Evolutionary conservation across 37 sponge, comb jelly and placozoan genomes (phyloP), one percentile per base, ranked within the genome.

Genomic region (Halisarca cf. caerulea): DNA sequence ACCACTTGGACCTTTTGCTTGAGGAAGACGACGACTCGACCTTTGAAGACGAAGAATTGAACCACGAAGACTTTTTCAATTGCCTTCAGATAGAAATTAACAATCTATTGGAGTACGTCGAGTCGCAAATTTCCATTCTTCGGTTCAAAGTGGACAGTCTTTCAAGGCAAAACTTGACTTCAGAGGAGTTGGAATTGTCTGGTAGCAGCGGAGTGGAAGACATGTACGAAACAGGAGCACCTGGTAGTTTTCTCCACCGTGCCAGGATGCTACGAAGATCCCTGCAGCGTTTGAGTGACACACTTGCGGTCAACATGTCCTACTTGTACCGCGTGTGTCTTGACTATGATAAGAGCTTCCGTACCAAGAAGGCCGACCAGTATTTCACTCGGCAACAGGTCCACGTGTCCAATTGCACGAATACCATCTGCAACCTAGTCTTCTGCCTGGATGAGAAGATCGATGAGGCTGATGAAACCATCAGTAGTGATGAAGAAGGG

Each of bases 401-500:
- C 7, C 42, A 37, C 0, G 45, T 74, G 1, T 32, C 24, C 43
- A 24, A 41, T 4, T 74, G 77, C 44, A 74, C 36, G 77, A 37
- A 11, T 23, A 74, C 2, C 11, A 74, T 74, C 17, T n/a, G 77
- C 18, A 23, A 6, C 24, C 11, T 43, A 3, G 77, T 74, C 25
- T 74, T 74, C 36, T 74, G 36, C 43, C 45, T 74, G 44, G 77
- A 74, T 25, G 77, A 74, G 77, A 37, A 74, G 77, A 74, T 74
- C 21, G 41, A 37, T 6, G 2, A n/a, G 77, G 77, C 77, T 3
- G 77, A 74, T n/a, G 35, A 9, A 68, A 34, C 69, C 1, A 68
- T 4, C 14, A 34, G 69, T 17, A 30, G 35, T 4, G 77, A 74
- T 24, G 45, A 38, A 43, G 45, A 41, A 6, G 77, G 18, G 1